Conservation (phyloP, 2,113 vertebrate genomes). For the Sebastes fasciatus region DNA sequence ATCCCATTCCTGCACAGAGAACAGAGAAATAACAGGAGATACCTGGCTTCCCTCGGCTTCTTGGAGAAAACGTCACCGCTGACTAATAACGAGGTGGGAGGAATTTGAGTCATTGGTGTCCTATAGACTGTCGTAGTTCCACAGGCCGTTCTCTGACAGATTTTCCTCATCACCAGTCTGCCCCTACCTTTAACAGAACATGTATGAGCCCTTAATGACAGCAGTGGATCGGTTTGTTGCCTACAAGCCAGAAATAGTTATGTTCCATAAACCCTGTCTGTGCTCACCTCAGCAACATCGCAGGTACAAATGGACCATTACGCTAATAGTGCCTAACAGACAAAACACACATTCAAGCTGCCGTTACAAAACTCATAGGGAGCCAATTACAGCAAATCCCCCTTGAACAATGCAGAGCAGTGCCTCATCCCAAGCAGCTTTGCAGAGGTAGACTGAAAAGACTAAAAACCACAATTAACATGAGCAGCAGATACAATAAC, state of each 20-base stretch:
- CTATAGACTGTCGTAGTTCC: neutral
- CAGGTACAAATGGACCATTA: constrained; percentile 66
- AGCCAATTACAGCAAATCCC: constrained; percentile 71
- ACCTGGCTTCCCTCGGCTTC: neutral
- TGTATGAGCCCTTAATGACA: constrained; percentile 18
- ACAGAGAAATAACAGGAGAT: neutral
- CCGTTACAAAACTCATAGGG: constrained; percentile 57
- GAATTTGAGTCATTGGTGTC: neutral
- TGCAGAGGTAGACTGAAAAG: constrained; percentile 26
- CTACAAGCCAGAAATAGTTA: constrained; percentile 38
- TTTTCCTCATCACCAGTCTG: neutral
- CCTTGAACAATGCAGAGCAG: constrained; percentile 20
- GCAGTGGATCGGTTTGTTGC: constrained; percentile 32
- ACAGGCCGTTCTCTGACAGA: neutral
- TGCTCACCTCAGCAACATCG: constrained; percentile 65
- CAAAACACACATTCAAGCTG: constrained; percentile 66
- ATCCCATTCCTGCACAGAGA: neutral
- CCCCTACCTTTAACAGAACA: neutral
- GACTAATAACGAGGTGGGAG: neutral
- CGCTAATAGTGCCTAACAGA: constrained; percentile 60
- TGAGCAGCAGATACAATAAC: constrained; percentile 1
- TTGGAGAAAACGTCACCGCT: neutral
- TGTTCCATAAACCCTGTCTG: constrained; percentile 54
- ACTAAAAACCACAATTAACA: constrained; percentile 29
- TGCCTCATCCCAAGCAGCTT: constrained; percentile 17